Evolutionary conservation across 2,113 vertebrate genomes (phyloP), one percentile per base, ranked within the genome.

Genomic region (Sinocyclocheilus anshuiensis): DNA sequence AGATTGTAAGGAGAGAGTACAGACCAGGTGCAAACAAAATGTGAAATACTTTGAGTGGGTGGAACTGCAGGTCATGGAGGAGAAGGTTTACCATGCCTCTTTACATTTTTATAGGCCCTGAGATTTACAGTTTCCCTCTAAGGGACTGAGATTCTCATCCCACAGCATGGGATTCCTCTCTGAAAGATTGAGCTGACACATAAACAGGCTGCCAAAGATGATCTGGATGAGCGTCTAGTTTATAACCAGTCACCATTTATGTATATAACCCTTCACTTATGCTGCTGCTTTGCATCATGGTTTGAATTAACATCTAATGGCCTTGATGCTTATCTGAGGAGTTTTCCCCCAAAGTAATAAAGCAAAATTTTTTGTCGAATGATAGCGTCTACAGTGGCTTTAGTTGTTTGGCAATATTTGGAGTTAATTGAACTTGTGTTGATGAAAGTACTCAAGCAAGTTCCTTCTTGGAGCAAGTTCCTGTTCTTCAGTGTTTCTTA

Each of bases 321-420:
- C 11, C 77, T 36, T 80, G 20, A 65, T 48, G 59, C 78, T 45
- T 81, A 81, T 81, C 78, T 77, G 45, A 29, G 13, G 15, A 77
- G 75, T 53, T 55, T 71, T 11, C 15, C 24, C 13, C 48, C 39
- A 85, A 33, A 63, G 20, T 20, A 22, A 82, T 24, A 87, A 76
- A 69, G 75, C 45, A 33, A 75, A 67, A 57, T 88, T 89, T 53
- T 91, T 90, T 90, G 88, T 90, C 42, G 65, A 55, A 29, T 79
- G 86, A 6, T 20, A 75, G 39, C 13, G n/a, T 72, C 75, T 80
- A 86, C 81, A 88, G 33, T 76, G 75, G 69, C 76, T 85, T 77
- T 67, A 78, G 87, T 24, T 69, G 22, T 26, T 77, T 84, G 81
- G 76, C 61, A 72, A 72, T 39, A 11, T 22, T 72, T 22, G 16